Percentiles rank a stretch among this genome's conserved stretches.
Conservation (phyloP, 2,113 vertebrate genomes). For the Pterocles gutturalis region DNA sequence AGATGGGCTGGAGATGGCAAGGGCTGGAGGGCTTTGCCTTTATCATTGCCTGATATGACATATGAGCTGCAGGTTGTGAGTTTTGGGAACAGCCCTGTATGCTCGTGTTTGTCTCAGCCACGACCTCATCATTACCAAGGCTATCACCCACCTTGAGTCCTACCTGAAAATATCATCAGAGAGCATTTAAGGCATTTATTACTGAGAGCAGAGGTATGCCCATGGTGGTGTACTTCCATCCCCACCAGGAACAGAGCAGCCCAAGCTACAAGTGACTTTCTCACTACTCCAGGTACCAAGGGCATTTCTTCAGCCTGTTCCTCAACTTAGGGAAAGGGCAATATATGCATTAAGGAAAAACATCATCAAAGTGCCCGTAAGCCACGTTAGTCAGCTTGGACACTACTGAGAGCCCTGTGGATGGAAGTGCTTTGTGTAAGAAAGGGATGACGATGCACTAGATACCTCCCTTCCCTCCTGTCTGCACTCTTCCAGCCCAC, state of each 20-base stretch:
- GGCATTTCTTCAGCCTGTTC: not conserved
- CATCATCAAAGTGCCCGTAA: not conserved
- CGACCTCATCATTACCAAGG: not conserved
- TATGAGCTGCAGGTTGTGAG: accelerated
- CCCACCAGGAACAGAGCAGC: not conserved
- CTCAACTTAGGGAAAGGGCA: not conserved
- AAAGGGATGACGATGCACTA: not conserved
- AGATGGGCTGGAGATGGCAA: not conserved
- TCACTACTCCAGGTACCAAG: not conserved
- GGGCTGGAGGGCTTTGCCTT: not conserved
- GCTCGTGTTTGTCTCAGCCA: accelerated
- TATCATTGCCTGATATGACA: not conserved
- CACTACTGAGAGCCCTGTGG: not conserved
- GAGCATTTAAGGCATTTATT: not conserved
- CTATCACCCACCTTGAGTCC: not conserved
- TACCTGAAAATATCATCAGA: not conserved
- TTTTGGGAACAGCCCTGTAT: not conserved
- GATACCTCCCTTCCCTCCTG: not conserved
- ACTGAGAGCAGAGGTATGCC: not conserved
- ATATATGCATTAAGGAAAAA: not conserved
- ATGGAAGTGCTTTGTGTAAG: not conserved
- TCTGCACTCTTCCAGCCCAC: not conserved
- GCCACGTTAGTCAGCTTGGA: not conserved
- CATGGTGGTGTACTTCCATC: not conserved
- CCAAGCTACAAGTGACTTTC: not conserved